phyloP scores from a whole-genome alignment of 2,113 vertebrate species.

The Phasianus colchicus region DNA sequence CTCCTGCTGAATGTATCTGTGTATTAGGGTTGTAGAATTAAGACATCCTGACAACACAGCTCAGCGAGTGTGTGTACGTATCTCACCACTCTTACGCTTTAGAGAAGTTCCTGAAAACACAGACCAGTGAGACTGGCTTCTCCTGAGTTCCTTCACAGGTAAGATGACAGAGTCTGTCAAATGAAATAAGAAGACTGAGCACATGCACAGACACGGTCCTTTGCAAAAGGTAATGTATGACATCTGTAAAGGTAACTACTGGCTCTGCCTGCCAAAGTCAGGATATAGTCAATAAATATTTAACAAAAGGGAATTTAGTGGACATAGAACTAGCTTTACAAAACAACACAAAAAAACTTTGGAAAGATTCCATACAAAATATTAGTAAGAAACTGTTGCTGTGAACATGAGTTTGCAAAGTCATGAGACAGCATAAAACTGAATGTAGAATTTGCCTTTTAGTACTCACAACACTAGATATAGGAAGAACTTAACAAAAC shows the following conservation, averaged over 20 bases:
- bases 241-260: background rate
- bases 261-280: background rate
- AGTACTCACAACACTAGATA: background rate
- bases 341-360: background rate
- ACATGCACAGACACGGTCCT: background rate
- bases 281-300: background rate
- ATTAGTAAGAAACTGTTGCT: background rate
- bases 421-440: background rate
- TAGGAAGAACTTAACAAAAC: background rate
- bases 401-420: background rate
- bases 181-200: background rate
- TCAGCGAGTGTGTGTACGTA: background rate
- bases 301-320: background rate
- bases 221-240: background rate
- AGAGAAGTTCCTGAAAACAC: background rate
- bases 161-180: too few relatives aligned
- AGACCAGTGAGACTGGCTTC: background rate
- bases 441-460: background rate
- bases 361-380: background rate
- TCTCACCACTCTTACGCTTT: background rate
- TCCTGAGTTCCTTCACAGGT: background rate
- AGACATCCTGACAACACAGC: fast-evolving
- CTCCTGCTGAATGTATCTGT: background rate
- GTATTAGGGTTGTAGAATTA: background rate
- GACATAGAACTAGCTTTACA: background rate